Conservation (phyloP, 92 coral and sea anemone species). For the Siderastrea radians region DNA sequence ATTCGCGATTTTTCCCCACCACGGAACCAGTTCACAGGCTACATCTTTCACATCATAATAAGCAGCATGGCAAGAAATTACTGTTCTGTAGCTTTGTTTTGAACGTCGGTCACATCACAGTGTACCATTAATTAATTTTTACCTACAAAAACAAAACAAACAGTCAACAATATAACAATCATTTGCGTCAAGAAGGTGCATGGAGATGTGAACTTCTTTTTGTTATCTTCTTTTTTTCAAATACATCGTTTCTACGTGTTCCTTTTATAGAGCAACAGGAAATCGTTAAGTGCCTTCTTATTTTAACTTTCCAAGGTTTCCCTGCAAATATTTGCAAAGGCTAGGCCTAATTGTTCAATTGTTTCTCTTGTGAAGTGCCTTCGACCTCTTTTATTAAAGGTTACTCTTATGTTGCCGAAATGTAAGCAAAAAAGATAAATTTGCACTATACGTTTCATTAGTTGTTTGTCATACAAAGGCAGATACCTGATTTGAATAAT, state of each 20-base stretch:
- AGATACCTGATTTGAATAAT: conserved; percentile 4
- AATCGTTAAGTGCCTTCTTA: not conserved
- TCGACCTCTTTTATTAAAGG: conserved; percentile 16
- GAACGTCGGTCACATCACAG: no score
- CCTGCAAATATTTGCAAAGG: conserved; percentile 21
- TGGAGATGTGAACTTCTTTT: not conserved
- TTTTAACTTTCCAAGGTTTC: not conserved
- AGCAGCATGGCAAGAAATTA: not conserved
- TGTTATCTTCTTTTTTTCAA: not conserved
- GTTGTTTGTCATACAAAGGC: not conserved
- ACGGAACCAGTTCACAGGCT: no score
- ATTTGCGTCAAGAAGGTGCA: not conserved
- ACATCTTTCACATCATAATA: no score
- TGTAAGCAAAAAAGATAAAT: conserved; percentile 24
- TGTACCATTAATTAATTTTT: no score
- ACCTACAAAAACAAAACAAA: no score
- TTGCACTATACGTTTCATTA: not conserved
- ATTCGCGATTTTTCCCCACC: no score
- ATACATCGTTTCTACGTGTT: not conserved
- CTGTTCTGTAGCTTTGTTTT: not conserved
- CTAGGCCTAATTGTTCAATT: conserved; percentile 7
- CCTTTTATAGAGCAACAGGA: not conserved
- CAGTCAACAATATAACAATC: not conserved
- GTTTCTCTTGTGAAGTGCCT: conserved; percentile 1
- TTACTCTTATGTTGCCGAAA: conserved; percentile 5